Base-by-base conservation (phyloP, 2,797 vertebrate species). In the Calcarius lapponicus region DNA sequence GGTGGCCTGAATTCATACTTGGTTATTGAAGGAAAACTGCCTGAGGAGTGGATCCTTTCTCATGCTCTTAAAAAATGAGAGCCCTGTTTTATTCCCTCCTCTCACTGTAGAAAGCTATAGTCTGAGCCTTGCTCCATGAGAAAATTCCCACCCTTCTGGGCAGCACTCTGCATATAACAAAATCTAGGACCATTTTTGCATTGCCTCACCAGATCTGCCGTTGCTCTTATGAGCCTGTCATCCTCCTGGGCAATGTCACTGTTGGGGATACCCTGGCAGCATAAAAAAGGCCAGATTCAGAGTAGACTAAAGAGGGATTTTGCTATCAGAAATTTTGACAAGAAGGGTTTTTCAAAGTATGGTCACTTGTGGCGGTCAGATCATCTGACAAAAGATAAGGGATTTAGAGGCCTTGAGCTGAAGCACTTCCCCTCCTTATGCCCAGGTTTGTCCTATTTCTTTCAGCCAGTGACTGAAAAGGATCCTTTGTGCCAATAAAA, bases 171-270 rank as follows among this genome's bases (percentile, higher is more conserved):
- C 7, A 34, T 32, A 76, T 11, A 26, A 38, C 22, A 20, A 69
- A 70, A 43, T 50, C 15, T 24, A 32, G 56, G 38, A 25, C 22
- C 6, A 18, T 48, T n/a, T 93, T 79, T 84, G 50, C 38, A 16
- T 57, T 95, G 13, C 17, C 14, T 72, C 38, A 38, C 50, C 45
- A 42, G 42, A 60, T 11, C 18, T 89, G 31, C 25, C 19, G 7
- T 69, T 74, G 11, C 7, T 38, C 2, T 29, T 34, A 38, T 0
- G 0, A 25, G 38, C 6, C 17, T 81, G 31, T 29, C 36, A 40
- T 38, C n/a, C 8, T 40, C 8, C 51, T 62, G 29, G 54, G 24
- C 54, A 54, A 7, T 0, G 0, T 36, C 34, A 19, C 28, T 65
- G 1, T 9, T 36, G 16, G 29, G 28, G n/a, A 31, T 62, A 18